Conservation (phyloP, 2,888 invertebrate species). For the Erannis defoliaria region DNA sequence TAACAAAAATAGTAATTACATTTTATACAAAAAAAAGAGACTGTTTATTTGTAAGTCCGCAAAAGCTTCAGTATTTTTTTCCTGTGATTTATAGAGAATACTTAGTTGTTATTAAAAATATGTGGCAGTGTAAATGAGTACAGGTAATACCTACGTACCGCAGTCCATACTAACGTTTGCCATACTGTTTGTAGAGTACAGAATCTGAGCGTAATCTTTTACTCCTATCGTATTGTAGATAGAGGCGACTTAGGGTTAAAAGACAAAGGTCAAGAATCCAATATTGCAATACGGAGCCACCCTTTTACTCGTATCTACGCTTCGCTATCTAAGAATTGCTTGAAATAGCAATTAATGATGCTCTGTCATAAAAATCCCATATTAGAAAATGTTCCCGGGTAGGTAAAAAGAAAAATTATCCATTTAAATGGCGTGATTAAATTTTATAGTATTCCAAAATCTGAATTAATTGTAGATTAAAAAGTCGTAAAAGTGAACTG, state of each 20-base stretch:
- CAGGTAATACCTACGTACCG: background rate
- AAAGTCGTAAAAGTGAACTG: constrained; percentile 53
- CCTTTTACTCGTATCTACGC: constrained; percentile 31
- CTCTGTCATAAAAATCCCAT: constrained; percentile 7
- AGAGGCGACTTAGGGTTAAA: constrained; percentile 39
- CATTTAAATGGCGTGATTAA: constrained; percentile 44
- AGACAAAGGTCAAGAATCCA: constrained; percentile 40
- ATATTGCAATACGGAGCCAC: constrained; percentile 31
- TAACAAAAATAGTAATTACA: no score
- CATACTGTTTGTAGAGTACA: constrained; percentile 25
- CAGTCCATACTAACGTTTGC: constrained; percentile 3
- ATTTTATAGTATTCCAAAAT: constrained; percentile 43
- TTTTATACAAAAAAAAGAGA: no score
- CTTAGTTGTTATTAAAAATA: no score
- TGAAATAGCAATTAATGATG: constrained; percentile 19
- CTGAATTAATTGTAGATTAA: constrained; percentile 56
- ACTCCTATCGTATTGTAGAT: constrained; percentile 40
- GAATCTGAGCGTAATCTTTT: constrained; percentile 34
- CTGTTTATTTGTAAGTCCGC: no score
- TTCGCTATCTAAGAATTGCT: constrained; percentile 21
- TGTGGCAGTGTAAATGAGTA: no score
- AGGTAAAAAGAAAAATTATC: constrained; percentile 42
- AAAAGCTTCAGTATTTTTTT: no score
- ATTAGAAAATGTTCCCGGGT: constrained; percentile 28
- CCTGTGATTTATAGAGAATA: no score